These are phyloP conservation scores for Tautogolabrus adspersus DNA, from an alignment of 2,113 vertebrate genomes.

Conservation along the genomic window DNA sequence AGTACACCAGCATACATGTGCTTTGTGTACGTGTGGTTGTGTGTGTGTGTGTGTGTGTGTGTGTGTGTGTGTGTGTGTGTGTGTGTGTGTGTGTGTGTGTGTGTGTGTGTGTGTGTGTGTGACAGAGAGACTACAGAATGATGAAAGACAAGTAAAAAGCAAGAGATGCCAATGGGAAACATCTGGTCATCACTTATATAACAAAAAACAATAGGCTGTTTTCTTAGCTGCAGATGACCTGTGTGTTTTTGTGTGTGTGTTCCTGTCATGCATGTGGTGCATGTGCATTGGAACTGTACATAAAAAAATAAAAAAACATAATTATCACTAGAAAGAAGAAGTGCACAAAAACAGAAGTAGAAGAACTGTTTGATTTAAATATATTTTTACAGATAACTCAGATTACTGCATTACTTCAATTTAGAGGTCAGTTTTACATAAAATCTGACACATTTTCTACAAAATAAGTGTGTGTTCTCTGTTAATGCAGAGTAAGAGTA, in stretches of 20 bases:
- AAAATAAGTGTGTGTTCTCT: background rate
- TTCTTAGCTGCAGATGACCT: slow-evolving; percentile 40
- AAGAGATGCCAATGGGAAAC: slow-evolving; percentile 69
- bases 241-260: slow-evolving; percentile 20
- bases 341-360: background rate
- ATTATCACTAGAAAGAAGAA: background rate
- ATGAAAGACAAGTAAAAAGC: slow-evolving; percentile 48
- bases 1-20: background rate
- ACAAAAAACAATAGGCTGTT: slow-evolving; percentile 59
- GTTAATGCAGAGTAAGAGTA: background rate
- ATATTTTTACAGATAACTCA: background rate
- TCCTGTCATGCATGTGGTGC: background rate
- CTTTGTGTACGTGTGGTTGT: slow-evolving; percentile 14
- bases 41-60: slow-evolving; percentile 2
- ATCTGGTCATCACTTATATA: slow-evolving; percentile 71
- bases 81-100: slow-evolving; percentile 9
- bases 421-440: background rate
- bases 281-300: background rate
- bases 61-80: too few species aligned
- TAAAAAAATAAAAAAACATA: background rate
- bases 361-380: background rate
- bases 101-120: slow-evolving; percentile 3
- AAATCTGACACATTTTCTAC: background rate
- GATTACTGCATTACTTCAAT: background rate
- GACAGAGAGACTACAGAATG: background rate